phyloP scores from a whole-genome alignment of 1,140 invertebrate species.

The Meloidogyne hapla region DNA sequence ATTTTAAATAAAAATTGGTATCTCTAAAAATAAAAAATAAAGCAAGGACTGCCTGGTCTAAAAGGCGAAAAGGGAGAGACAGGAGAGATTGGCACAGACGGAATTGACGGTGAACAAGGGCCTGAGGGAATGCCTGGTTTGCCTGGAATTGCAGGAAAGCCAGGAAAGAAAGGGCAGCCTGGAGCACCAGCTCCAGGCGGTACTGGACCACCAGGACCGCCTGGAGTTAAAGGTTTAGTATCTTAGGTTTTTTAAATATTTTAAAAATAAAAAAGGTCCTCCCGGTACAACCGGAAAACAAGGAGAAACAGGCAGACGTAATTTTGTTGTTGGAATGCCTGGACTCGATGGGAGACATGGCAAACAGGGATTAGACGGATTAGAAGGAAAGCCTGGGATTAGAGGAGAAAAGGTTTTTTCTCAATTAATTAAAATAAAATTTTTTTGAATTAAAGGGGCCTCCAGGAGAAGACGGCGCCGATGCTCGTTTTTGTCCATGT shows the following conservation, averaged over 20 bases:
- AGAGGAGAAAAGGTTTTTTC: slow-evolving; percentile 13
- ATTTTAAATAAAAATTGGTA: slow-evolving; percentile 5
- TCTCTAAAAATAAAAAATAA: background rate
- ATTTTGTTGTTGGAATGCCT: slow-evolving; percentile 41
- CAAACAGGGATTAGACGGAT: slow-evolving; percentile 40
- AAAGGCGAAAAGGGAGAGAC: slow-evolving; percentile 40
- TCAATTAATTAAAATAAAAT: background rate
- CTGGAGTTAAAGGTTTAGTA: background rate
- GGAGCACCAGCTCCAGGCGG: slow-evolving; percentile 41
- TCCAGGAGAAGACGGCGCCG: slow-evolving; percentile 33
- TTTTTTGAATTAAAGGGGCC: slow-evolving; percentile 27
- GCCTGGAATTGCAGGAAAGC: slow-evolving; percentile 34
- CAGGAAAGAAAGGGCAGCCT: slow-evolving; percentile 33
- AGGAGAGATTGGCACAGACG: slow-evolving; percentile 40
- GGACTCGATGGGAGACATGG: slow-evolving; percentile 37
- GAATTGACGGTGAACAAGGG: slow-evolving; percentile 44
- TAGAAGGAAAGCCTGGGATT: slow-evolving; percentile 41
- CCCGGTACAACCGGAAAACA: slow-evolving; percentile 33
- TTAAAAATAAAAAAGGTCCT: slow-evolving; percentile 15
- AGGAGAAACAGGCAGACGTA: slow-evolving; percentile 37
- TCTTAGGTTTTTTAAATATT: slow-evolving; percentile 8
- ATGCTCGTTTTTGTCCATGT: slow-evolving; percentile 45
- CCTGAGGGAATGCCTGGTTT: slow-evolving; percentile 39
- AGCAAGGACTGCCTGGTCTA: slow-evolving; percentile 25
- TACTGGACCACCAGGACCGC: slow-evolving; percentile 14